These are phyloP conservation scores for Charadrius vociferus DNA, from an alignment of 2,113 vertebrate genomes.

Conservation along the genomic window DNA sequence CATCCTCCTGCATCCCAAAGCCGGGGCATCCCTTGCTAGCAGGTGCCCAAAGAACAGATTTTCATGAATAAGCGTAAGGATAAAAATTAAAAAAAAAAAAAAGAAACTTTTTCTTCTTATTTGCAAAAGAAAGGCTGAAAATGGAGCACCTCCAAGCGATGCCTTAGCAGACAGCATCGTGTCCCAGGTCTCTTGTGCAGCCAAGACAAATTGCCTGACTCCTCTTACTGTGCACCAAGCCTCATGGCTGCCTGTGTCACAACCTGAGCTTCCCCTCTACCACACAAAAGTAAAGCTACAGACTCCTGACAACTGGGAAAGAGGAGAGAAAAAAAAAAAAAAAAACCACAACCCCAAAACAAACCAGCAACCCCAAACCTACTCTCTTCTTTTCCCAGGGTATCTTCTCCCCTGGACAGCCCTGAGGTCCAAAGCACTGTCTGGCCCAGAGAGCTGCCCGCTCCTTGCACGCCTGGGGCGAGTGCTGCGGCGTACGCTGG, in stretches of 20 bases:
- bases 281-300: neutral
- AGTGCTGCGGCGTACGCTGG: rapidly evolving
- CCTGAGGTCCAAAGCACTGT: neutral
- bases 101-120: neutral
- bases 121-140: neutral
- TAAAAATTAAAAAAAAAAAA: neutral
- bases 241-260: neutral
- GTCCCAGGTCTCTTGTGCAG: neutral
- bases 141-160: rapidly evolving
- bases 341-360: too few relatives aligned
- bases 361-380: neutral
- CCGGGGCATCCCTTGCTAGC: neutral
- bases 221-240: neutral
- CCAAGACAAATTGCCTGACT: neutral
- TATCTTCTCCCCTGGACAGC: neutral
- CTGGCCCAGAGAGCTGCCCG: neutral
- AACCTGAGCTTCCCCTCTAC: neutral
- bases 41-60: neutral
- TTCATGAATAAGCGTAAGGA: neutral
- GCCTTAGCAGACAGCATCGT: rapidly evolving
- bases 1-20: neutral
- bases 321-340: neutral
- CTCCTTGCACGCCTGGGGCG: neutral
- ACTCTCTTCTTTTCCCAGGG: neutral
- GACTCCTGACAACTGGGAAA: neutral